Evolutionary conservation across 64 coral and sea anemone species (phyloP), one percentile per base, ranked within the genome.

Genomic region (Actinia tenebrosa): DNA sequence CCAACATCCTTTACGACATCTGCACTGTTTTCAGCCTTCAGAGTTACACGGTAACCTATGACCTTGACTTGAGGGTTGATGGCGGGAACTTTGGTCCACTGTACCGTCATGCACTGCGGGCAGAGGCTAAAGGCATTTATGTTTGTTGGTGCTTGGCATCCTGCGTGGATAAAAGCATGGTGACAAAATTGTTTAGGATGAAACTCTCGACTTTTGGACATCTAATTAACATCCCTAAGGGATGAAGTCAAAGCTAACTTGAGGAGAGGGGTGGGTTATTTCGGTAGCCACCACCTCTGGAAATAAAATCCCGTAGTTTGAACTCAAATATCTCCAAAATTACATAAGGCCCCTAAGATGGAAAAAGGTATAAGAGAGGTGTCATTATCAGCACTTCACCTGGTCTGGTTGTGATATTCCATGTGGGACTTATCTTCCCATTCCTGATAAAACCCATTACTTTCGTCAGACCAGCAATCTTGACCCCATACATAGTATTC

Each of bases 401-500:
- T 84, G 78, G 88, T 55, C 89, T 93, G 23, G 94, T 97, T 42
- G 88, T 97, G 18, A 97, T 60, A 44, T 69, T 93, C 18, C 60
- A 25, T 37, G 86, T 77, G 7, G 68, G 88, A 81, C 94, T 84
- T 44, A 92, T 84, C 9, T 85, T 56, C 59, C 94, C 94, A 81
- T 90, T 97, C 23, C 91, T 86, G 22, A 97, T 53, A 10, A 66
- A 83, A 17, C 88, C 91, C 23, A 88, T 88, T 10, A 97, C 79
- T 22, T 88, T 88, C 27, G 94, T 97, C 2, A 97, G 58, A 11
- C 94, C 94, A 23, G 94, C 63, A 63, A 97, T 26, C 0, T 83
- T 91, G 14, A 97, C 53, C 15, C 91, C 94, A 63, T 97, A 93
- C 7, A 88, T 88, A 19, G 94, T 88, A 42, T 97, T 97, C 77